Conservation (phyloP, 2,113 vertebrate genomes). For the Solea senegalensis region DNA sequence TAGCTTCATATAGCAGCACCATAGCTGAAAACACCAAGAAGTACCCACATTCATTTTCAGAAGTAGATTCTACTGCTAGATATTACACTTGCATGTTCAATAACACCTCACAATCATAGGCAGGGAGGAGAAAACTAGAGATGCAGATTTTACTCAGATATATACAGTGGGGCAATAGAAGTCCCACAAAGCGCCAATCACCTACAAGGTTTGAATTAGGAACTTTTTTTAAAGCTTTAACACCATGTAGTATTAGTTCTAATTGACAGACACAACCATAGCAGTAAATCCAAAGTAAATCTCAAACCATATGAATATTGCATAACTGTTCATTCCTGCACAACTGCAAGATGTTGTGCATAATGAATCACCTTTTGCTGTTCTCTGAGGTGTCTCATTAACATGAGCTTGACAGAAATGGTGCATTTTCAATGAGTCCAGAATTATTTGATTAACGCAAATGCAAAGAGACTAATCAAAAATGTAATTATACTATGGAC, state of each 20-base stretch:
- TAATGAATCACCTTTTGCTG: conserved; percentile 22
- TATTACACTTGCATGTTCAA: too few relatives aligned
- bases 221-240: conserved; percentile 1
- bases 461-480: background rate
- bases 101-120: too few relatives aligned
- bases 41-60: too few relatives aligned
- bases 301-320: conserved; percentile 43
- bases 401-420: conserved; percentile 19
- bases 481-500: background rate
- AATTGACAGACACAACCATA: background rate
- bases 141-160: too few relatives aligned
- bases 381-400: conserved; percentile 26
- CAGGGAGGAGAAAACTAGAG: too few relatives aligned
- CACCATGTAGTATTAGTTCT: background rate
- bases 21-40: too few relatives aligned
- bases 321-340: conserved; percentile 8
- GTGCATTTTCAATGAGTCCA: background rate
- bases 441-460: conserved; percentile 5
- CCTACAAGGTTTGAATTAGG: conserved; percentile 4
- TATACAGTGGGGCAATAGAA: too few relatives aligned
- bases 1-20: too few relatives aligned
- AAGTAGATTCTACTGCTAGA: too few relatives aligned
- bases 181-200: too few relatives aligned
- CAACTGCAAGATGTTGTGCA: conserved; percentile 10
- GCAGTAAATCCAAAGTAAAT: conserved; percentile 16